phyloP scores from a whole-genome alignment of 2,888 invertebrate species.

The Anthophora plumipes region DNA sequence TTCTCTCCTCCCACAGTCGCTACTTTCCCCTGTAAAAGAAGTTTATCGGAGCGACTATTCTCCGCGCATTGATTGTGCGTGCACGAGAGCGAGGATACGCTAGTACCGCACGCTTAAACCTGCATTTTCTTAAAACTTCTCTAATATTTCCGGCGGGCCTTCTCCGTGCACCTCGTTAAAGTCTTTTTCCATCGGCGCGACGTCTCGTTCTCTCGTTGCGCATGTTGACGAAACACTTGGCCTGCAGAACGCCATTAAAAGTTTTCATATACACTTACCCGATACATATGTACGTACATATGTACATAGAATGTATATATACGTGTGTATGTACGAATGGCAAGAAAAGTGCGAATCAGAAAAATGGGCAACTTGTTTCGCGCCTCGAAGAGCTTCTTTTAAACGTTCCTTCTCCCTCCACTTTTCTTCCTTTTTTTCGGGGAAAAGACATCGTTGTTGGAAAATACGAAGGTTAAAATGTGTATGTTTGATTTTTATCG shows the following conservation, averaged over 20 bases:
- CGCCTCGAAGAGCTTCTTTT: slow-evolving; percentile 27
- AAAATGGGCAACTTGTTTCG: slow-evolving; percentile 43
- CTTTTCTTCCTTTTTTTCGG: neutral
- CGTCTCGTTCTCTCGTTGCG: slow-evolving; percentile 49
- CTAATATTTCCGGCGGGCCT: slow-evolving; percentile 62
- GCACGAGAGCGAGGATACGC: slow-evolving; percentile 11
- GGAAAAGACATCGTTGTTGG: neutral
- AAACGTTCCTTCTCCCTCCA: slow-evolving; percentile 14
- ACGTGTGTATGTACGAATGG: neutral
- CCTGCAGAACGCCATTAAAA: slow-evolving; percentile 63
- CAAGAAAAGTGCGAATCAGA: slow-evolving; percentile 23
- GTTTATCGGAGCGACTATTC: slow-evolving; percentile 56
- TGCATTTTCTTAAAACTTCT: slow-evolving; percentile 66
- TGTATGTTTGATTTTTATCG: neutral
- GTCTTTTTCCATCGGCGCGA: slow-evolving; percentile 58
- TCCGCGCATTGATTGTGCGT: slow-evolving; percentile 36
- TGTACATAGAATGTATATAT: neutral
- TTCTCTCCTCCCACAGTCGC: slow-evolving; percentile 18
- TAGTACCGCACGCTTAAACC: slow-evolving; percentile 45
- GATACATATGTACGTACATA: slow-evolving; percentile 4
- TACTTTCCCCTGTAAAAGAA: slow-evolving; percentile 29
- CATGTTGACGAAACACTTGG: slow-evolving; percentile 68
- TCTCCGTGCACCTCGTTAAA: slow-evolving; percentile 62
- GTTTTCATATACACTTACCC: slow-evolving; percentile 51
- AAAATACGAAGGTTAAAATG: neutral